Conservation (phyloP, 2,113 vertebrate species). For the Megaptera novaeangliae region DNA sequence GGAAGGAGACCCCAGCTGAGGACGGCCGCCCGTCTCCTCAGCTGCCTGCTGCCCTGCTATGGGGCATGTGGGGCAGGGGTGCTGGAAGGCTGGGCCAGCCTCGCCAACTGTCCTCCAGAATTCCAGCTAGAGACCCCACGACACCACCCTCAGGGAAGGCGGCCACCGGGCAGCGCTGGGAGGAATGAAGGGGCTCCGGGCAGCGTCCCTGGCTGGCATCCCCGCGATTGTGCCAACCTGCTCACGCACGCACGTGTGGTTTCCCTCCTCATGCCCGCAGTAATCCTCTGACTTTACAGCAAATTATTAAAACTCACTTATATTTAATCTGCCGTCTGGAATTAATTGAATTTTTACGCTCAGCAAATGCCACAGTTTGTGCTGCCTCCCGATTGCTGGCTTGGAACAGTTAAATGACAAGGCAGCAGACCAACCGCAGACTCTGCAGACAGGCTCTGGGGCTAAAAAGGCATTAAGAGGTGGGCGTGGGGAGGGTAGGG, state of each 20-base stretch:
- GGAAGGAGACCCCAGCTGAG: not conserved
- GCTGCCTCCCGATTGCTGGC: constrained; percentile 74
- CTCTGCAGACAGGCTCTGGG: not conserved
- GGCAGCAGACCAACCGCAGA: constrained; percentile 57
- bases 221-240: constrained; percentile 44
- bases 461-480: not conserved
- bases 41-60: rapidly evolving
- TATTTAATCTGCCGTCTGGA: constrained; percentile 92
- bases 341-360: constrained; percentile 93
- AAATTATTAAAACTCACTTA: constrained; percentile 93
- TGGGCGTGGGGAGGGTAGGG: not conserved
- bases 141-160: not conserved
- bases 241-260: not conserved
- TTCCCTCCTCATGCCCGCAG: constrained; percentile 76
- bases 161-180: rapidly evolving
- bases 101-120: rapidly evolving
- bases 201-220: constrained; percentile 21
- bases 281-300: constrained; percentile 86
- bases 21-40: rapidly evolving
- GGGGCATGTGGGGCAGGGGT: rapidly evolving
- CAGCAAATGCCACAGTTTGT: constrained; percentile 87
- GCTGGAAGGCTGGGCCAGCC: rapidly evolving
- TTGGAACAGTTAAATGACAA: constrained; percentile 76
- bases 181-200: not conserved
- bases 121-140: not conserved